phyloP scores from a whole-genome alignment of 2,797 vertebrate species.

The Sebastes wilsoni region DNA sequence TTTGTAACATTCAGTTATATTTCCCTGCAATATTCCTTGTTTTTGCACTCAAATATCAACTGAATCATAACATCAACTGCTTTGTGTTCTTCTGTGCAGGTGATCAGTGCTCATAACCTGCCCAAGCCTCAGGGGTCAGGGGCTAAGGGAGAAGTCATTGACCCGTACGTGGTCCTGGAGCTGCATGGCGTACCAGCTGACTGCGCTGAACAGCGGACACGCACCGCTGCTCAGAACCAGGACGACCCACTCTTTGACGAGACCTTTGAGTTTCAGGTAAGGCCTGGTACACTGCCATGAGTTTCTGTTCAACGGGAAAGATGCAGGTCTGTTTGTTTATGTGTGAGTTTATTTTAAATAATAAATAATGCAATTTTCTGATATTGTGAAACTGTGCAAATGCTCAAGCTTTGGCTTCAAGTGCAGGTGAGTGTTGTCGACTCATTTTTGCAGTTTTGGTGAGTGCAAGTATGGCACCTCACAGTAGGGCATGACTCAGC shows the following conservation, averaged over 20 bases:
- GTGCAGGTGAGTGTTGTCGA: background rate
- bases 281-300: background rate
- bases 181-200: conserved; percentile 96
- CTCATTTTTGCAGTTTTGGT: background rate
- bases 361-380: background rate
- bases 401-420: background rate
- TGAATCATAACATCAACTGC: background rate
- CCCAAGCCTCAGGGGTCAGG: conserved; percentile 97
- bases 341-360: background rate
- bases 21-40: background rate
- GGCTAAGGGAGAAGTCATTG: conserved; percentile 97
- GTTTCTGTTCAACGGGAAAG: background rate
- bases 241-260: conserved; percentile 97
- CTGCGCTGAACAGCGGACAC: conserved; percentile 95
- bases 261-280: conserved; percentile 95
- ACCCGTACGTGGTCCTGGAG: conserved; percentile 97
- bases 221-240: conserved; percentile 95
- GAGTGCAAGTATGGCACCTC: background rate
- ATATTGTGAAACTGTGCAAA: background rate
- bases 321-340: background rate
- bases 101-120: conserved; percentile 97
- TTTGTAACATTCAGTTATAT: too few species aligned
- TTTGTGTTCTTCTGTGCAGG: conserved; percentile 54
- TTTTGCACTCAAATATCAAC: background rate
- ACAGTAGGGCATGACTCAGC: background rate